Percentiles rank a stretch among this genome's conserved stretches.
Evolutionary conservation across 2,113 vertebrate species (phyloP).

Genomic region (Oncorhynchus kisutch): DNA sequence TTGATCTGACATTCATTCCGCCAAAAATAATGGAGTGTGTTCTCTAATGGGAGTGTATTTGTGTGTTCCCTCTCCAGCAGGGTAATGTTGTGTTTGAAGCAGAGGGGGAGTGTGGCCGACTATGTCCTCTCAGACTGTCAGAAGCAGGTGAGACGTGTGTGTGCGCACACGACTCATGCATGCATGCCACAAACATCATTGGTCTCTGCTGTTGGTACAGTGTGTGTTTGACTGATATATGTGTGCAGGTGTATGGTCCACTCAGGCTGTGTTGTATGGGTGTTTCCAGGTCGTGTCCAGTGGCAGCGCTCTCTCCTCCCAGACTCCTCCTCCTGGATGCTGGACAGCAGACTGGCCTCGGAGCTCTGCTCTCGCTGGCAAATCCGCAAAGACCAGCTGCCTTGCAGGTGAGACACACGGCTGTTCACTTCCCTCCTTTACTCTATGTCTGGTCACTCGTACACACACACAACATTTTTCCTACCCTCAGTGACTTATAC

Average conservation of each 20-base stretch:
- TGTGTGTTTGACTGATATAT: slow-evolving; percentile 12
- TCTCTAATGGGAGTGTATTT: slow-evolving; percentile 10
- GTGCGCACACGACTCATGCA: not conserved
- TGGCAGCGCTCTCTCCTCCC: slow-evolving; percentile 88
- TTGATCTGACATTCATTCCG: too few relatives aligned
- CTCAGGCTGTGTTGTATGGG: slow-evolving; percentile 15
- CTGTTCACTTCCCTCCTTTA: too few relatives aligned
- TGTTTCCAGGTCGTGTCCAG: slow-evolving; percentile 73
- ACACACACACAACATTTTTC: not conserved
- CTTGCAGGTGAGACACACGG: slow-evolving; percentile 79
- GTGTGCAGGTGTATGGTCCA: not conserved
- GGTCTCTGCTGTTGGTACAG: not conserved
- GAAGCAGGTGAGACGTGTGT: slow-evolving; percentile 77
- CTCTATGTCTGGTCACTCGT: too few relatives aligned
- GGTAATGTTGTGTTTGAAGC: slow-evolving; percentile 82
- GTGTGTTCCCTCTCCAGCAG: slow-evolving; percentile 61
- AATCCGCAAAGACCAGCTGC: slow-evolving; percentile 76
- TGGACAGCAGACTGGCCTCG: slow-evolving; percentile 84
- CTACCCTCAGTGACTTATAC: not conserved
- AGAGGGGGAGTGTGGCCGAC: slow-evolving; percentile 82
- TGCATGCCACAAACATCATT: too few relatives aligned
- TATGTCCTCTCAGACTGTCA: slow-evolving; percentile 85
- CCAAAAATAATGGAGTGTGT: not conserved
- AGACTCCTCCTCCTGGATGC: slow-evolving; percentile 73
- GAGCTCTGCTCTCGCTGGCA: slow-evolving; percentile 86